Evolutionary conservation across 30 jellyfish, hydroid and myxozoan species (phyloP).

Genomic region (Aurelia coerulea): DNA sequence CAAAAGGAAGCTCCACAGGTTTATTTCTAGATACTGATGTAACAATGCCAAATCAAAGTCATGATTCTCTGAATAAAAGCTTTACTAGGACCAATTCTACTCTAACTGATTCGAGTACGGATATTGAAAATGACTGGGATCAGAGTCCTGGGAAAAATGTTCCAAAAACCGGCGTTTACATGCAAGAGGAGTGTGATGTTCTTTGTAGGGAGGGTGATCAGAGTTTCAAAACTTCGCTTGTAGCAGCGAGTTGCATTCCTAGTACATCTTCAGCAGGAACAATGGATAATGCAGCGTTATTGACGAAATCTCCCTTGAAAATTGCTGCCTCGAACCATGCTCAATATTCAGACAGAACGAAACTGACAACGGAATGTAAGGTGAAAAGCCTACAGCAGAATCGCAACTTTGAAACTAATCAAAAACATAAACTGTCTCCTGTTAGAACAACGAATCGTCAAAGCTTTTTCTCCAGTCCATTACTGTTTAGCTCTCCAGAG

Average conservation of each 20-base stretch:
- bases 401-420: no score
- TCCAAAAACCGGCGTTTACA: not conserved
- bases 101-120: conserved; percentile 37
- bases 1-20: no score
- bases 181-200: not conserved
- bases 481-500: conserved; percentile 19
- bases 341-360: not conserved
- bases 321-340: no score
- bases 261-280: not conserved
- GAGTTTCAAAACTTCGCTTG: not conserved
- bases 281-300: not conserved
- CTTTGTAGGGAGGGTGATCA: not conserved
- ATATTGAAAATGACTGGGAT: conserved; percentile 18
- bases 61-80: not conserved
- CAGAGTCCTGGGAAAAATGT: not conserved
- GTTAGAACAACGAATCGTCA: not conserved
- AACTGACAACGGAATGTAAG: not conserved
- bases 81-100: not conserved
- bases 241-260: not conserved
- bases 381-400: not conserved
- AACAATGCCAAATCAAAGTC: not conserved
- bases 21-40: not conserved
- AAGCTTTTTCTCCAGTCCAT: conserved; percentile 3
- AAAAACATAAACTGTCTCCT: not conserved
- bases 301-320: not conserved